These are phyloP conservation scores for Nasonia giraulti DNA, from an alignment of 1,140 invertebrate genomes.

Conservation along the genomic window DNA sequence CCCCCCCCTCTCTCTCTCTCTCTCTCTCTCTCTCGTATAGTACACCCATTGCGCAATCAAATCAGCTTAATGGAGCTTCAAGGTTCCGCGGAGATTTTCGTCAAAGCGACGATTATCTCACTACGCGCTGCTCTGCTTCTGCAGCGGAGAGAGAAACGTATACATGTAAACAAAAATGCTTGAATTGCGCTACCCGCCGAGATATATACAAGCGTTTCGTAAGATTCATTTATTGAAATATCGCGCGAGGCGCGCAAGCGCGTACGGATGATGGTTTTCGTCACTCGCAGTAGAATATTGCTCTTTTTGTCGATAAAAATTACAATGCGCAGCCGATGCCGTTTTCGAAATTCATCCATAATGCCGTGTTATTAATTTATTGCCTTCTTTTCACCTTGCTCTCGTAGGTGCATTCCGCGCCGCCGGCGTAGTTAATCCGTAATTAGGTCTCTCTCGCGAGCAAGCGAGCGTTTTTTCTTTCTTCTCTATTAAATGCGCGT, in stretches of 20 bases:
- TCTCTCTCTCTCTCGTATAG: too few species aligned
- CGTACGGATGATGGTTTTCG: neutral
- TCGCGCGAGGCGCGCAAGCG: neutral
- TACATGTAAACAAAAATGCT: neutral
- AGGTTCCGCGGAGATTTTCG: slow-evolving; percentile 6
- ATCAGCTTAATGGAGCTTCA: slow-evolving; percentile 7
- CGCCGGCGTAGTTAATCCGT: neutral
- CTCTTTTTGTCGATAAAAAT: neutral
- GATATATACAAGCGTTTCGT: neutral
- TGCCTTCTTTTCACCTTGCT: neutral
- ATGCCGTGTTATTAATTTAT: neutral
- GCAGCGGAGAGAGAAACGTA: too few species aligned
- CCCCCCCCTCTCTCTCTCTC: too few species aligned
- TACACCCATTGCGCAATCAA: slow-evolving; percentile 12
- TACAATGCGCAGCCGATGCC: neutral
- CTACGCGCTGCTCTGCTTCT: neutral
- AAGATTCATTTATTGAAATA: neutral
- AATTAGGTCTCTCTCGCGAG: neutral
- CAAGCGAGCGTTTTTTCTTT: neutral
- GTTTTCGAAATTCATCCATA: neutral
- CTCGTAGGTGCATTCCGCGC: neutral
- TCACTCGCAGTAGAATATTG: neutral
- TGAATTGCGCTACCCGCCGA: neutral
- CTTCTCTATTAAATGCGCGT: too few species aligned
- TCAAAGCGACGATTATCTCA: slow-evolving; percentile 15